Percentiles rank a stretch among this genome's conserved stretches.
phyloP scores from a whole-genome alignment of 2,888 invertebrate species.

The Ceramica pisi region DNA sequence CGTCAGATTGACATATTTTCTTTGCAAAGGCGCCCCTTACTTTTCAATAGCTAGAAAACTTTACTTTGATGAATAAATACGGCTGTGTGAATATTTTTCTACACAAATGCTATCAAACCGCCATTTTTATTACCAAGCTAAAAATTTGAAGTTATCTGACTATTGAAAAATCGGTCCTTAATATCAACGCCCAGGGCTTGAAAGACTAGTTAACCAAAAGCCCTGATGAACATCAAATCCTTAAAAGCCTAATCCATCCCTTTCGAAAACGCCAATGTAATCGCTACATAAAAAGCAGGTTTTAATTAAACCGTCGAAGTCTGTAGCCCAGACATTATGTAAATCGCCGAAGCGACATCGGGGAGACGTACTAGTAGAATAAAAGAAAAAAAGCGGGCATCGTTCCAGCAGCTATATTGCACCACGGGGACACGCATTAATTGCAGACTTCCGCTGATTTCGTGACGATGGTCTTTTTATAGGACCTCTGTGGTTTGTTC shows the following conservation, averaged over 20 bases:
- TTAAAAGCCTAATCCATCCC: background rate
- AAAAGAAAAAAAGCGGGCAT: slow-evolving; percentile 52
- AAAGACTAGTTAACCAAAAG: background rate
- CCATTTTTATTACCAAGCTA: too few relatives aligned
- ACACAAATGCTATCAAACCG: too few relatives aligned
- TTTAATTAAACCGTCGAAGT: slow-evolving; percentile 44
- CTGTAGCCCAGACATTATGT: slow-evolving; percentile 52
- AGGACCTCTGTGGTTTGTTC: slow-evolving; percentile 17
- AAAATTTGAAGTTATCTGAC: background rate
- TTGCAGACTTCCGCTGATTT: slow-evolving; percentile 43
- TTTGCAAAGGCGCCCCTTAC: too few relatives aligned
- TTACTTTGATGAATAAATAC: background rate
- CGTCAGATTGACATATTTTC: too few relatives aligned
- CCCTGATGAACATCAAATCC: background rate
- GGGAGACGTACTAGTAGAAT: slow-evolving; percentile 31
- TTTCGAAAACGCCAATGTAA: background rate
- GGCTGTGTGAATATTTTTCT: too few relatives aligned
- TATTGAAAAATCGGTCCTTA: background rate
- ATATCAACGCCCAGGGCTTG: background rate
- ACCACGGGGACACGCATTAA: slow-evolving; percentile 42
- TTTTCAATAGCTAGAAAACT: too few relatives aligned
- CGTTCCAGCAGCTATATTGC: slow-evolving; percentile 57
- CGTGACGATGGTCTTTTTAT: slow-evolving; percentile 42
- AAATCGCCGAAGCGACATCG: slow-evolving; percentile 48
- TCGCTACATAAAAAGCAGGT: slow-evolving; percentile 15